phyloP scores from a whole-genome alignment of 2,113 vertebrate species.

The Sebastes schlegelii region DNA sequence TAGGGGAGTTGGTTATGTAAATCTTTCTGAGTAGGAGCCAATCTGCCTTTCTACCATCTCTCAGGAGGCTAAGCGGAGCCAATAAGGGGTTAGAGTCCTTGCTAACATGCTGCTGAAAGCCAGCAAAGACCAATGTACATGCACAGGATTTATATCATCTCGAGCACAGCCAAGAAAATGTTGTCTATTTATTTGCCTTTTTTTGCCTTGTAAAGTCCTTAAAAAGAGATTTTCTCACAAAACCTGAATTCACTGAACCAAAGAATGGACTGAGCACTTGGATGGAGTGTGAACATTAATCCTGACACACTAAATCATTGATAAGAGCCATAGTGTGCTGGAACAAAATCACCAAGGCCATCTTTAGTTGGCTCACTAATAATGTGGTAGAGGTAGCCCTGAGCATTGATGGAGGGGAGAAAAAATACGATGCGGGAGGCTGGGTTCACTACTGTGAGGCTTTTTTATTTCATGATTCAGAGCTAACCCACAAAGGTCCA shows the following conservation, averaged over 20 bases:
- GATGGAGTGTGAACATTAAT: conserved; percentile 31
- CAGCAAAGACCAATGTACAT: not conserved
- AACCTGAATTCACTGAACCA: conserved; percentile 12
- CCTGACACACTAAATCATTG: conserved; percentile 49
- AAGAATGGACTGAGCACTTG: conserved; percentile 13
- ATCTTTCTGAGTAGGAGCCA: conserved; percentile 47
- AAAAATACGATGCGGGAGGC: conserved; percentile 28
- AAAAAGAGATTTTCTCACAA: conserved; percentile 5
- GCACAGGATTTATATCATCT: conserved; percentile 14
- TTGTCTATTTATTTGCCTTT: not conserved
- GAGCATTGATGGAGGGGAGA: conserved; percentile 40
- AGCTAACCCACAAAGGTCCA: conserved; percentile 46
- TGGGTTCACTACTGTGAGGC: not conserved
- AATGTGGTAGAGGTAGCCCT: conserved; percentile 46
- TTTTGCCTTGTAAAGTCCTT: not conserved
- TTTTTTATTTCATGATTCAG: conserved; percentile 48
- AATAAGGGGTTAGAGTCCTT: conserved; percentile 4
- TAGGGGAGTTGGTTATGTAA: conserved; percentile 31
- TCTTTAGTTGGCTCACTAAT: conserved; percentile 31
- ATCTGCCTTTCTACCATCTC: conserved; percentile 28
- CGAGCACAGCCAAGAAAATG: not conserved
- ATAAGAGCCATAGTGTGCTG: conserved; percentile 28
- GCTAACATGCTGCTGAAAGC: conserved; percentile 35
- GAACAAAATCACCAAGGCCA: conserved; percentile 58
- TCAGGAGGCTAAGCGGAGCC: conserved; percentile 33